Percentiles rank a stretch among this genome's conserved stretches.
phyloP scores from a whole-genome alignment of 2,888 invertebrate genomes.

The Furcula furcula region DNA sequence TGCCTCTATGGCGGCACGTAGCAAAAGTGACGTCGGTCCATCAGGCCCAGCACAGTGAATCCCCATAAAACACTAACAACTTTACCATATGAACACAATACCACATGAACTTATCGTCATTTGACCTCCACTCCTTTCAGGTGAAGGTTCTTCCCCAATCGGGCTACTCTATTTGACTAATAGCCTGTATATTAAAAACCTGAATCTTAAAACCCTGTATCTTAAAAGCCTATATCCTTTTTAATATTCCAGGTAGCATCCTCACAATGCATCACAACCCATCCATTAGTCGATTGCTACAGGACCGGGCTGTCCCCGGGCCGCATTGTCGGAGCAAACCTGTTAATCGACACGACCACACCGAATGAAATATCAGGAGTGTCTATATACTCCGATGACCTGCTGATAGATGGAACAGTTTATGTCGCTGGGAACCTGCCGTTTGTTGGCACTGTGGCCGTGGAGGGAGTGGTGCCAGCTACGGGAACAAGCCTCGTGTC shows the following conservation, averaged over 20 bases:
- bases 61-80: too few species aligned
- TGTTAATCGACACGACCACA: conserved; percentile 24
- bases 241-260: conserved; percentile 11
- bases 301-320: conserved; percentile 6
- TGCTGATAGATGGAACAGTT: conserved; percentile 39
- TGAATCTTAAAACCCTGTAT: too few species aligned
- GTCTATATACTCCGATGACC: conserved; percentile 32
- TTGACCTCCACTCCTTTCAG: too few species aligned
- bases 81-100: too few species aligned
- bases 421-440: conserved; percentile 39
- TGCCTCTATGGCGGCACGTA: too few species aligned
- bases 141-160: too few species aligned
- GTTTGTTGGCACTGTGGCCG: conserved; percentile 39
- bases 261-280: conserved; percentile 16
- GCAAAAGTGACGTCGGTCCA: too few species aligned
- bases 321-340: conserved; percentile 22
- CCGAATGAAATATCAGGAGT: conserved; percentile 20
- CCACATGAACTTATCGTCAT: too few species aligned
- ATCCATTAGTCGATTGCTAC: not conserved
- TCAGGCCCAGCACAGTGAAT: too few species aligned
- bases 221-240: too few species aligned
- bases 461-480: conserved; percentile 38
- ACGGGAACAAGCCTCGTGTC: conserved; percentile 31
- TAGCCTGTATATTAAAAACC: too few species aligned
- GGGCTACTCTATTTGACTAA: too few species aligned